Percentiles rank a stretch among this genome's conserved stretches.
Evolutionary conservation across 2,797 vertebrate genomes (phyloP).

Genomic region (Rallus crepitans): DNA sequence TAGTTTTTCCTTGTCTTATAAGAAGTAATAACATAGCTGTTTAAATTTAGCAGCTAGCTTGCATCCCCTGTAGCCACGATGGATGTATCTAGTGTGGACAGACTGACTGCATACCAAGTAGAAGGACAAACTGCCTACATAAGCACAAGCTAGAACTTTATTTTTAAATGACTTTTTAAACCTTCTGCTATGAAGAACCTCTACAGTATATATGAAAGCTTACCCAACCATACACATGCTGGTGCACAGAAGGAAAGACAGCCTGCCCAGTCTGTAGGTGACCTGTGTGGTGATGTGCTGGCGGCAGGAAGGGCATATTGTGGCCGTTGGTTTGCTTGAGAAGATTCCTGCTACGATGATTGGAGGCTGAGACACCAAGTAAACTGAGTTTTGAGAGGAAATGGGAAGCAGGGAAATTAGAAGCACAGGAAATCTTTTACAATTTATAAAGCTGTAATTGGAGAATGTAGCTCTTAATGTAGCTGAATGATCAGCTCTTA

Average conservation of each 20-base stretch:
- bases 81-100: neutral
- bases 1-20: neutral
- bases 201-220: neutral
- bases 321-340: constrained; percentile 76
- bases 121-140: neutral
- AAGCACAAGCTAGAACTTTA: neutral
- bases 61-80: neutral
- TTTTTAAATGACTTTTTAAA: neutral
- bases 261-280: constrained; percentile 83
- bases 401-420: neutral
- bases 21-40: neutral
- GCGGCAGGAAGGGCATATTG: constrained; percentile 84
- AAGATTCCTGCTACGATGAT: constrained; percentile 69
- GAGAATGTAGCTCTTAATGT: neutral
- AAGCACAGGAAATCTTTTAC: neutral
- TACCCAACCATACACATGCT: constrained; percentile 67
- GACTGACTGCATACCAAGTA: neutral
- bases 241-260: constrained; percentile 84
- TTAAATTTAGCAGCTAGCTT: neutral
- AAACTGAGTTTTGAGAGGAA: constrained; percentile 11
- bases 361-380: constrained; percentile 61
- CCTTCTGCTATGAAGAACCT: neutral
- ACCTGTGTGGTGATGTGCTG: constrained; percentile 88
- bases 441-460: neutral
- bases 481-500: neutral